Conservation (phyloP, 2,888 invertebrate genomes). For the Alitta virens region DNA sequence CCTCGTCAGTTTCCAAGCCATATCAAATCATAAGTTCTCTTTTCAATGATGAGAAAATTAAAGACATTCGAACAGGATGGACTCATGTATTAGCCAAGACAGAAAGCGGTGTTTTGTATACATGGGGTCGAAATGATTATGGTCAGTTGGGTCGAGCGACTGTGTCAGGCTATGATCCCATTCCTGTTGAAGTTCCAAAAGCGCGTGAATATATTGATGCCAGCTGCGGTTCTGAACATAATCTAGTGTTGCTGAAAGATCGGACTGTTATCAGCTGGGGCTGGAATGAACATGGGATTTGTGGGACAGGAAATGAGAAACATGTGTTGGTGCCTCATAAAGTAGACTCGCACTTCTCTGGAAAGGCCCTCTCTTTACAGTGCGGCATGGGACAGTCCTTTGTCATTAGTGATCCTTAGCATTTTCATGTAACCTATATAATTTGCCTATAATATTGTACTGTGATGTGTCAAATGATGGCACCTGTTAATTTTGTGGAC, state of each 20-base stretch:
- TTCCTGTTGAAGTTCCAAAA: neutral
- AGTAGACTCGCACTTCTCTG: slow-evolving; percentile 26
- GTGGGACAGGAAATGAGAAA: slow-evolving; percentile 44
- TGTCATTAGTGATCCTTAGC: slow-evolving; percentile 15
- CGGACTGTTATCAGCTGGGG: slow-evolving; percentile 41
- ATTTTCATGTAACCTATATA: no score
- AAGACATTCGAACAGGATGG: neutral
- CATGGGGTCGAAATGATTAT: neutral
- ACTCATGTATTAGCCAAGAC: neutral
- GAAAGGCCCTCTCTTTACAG: slow-evolving; percentile 31
- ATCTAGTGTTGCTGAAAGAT: slow-evolving; percentile 27
- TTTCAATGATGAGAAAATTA: no score
- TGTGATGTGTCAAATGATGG: no score
- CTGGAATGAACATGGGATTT: slow-evolving; percentile 54
- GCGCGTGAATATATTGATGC: neutral
- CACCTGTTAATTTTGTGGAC: no score
- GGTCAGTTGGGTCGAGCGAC: neutral
- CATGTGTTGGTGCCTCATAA: slow-evolving; percentile 33
- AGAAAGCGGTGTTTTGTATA: neutral
- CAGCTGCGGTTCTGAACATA: neutral
- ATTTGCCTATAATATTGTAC: no score
- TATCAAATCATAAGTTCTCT: neutral
- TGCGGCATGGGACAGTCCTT: slow-evolving; percentile 45
- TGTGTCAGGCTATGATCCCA: neutral
- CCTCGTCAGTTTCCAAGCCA: neutral